Conservation (phyloP, 2,888 invertebrate genomes). For the Tiphia femorata region DNA sequence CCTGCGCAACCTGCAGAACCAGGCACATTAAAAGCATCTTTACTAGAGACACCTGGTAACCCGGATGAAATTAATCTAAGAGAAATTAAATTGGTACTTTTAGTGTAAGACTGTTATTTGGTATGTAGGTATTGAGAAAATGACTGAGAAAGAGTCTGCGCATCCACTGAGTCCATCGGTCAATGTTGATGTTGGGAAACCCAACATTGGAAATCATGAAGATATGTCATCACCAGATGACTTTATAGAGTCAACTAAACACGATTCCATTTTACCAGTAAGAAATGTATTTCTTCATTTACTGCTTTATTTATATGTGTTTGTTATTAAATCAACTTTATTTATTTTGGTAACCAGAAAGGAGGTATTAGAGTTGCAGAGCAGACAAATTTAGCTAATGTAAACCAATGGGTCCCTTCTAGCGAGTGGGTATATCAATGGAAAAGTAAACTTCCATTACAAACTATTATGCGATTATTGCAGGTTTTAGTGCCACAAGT, state of each 20-base stretch:
- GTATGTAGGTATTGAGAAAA: conserved; percentile 81
- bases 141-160: conserved; percentile 96
- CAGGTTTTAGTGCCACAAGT: conserved; percentile 99
- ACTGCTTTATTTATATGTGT: conserved; percentile 7
- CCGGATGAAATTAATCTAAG: neutral
- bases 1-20: conserved; percentile 91
- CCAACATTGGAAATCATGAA: conserved; percentile 36
- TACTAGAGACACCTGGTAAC: conserved; percentile 91
- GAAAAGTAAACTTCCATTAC: conserved; percentile 97
- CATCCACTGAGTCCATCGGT: conserved; percentile 74
- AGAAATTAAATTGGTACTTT: too few relatives aligned
- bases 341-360: conserved; percentile 66
- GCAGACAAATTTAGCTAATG: conserved; percentile 52
- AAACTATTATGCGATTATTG: conserved; percentile 98
- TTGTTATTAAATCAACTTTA: conserved; percentile 1
- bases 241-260: conserved; percentile 37
- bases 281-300: conserved; percentile 23
- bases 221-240: conserved; percentile 40
- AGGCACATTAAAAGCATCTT: conserved; percentile 89
- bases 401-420: conserved; percentile 87
- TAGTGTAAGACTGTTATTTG: too few relatives aligned
- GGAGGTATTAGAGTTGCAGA: conserved; percentile 76
- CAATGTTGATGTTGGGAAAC: conserved; percentile 51
- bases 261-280: conserved; percentile 65
- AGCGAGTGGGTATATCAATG: conserved; percentile 96